Percentiles rank a stretch among this genome's conserved stretches.
Conservation (phyloP, 2,888 invertebrate genomes). For the Axea sp. region DNA sequence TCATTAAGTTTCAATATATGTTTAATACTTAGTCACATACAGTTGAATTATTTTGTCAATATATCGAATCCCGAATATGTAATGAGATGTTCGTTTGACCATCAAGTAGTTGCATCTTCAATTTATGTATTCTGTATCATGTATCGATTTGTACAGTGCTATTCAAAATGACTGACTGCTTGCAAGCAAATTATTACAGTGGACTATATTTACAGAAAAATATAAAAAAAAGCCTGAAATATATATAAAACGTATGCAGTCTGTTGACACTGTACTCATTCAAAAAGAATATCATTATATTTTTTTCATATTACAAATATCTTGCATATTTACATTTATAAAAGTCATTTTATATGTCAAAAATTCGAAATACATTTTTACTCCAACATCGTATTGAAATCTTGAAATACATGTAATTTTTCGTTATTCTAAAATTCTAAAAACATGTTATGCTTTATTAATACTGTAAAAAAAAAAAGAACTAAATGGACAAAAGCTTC, state of each 20-base stretch:
- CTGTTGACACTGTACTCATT: no score
- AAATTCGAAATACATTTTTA: no score
- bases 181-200: constrained; percentile 10
- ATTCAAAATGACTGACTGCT: constrained; percentile 22
- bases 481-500: no score
- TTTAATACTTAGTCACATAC: no score
- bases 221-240: not conserved
- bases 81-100: not conserved
- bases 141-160: constrained; percentile 15
- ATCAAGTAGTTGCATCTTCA: constrained; percentile 17
- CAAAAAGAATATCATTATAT: not conserved
- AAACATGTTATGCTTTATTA: no score
- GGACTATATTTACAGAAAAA: not conserved
- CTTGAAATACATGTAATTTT: no score
- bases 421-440: no score
- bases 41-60: not conserved
- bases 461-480: no score
- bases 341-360: no score
- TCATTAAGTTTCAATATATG: no score
- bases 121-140: constrained; percentile 29
- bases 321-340: no score
- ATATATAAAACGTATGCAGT: not conserved
- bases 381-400: no score
- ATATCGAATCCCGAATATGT: not conserved
- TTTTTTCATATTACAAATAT: not conserved